Conservation (phyloP, 2,888 invertebrate species). For the Temnothorax unifasciatus region DNA sequence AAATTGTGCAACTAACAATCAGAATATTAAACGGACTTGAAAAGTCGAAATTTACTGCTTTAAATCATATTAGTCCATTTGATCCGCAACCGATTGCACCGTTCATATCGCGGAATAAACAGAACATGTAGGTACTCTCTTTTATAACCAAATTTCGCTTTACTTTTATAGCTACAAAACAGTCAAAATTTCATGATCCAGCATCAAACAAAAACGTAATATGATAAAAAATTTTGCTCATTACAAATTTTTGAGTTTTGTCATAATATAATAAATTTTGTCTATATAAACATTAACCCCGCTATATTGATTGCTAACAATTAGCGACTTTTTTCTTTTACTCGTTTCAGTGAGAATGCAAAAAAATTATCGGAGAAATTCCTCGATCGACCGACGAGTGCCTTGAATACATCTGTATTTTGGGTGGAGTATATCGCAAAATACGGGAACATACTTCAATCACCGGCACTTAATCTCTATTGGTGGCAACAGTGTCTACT, state of each 20-base stretch:
- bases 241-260: neutral
- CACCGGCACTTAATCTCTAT: conserved; percentile 78
- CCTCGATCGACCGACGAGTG: conserved; percentile 73
- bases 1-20: neutral
- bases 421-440: conserved; percentile 77
- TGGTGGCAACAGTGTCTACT: conserved; percentile 86
- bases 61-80: conserved; percentile 25
- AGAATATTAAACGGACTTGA: neutral
- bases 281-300: neutral
- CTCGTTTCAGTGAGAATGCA: conserved; percentile 70
- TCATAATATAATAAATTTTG: neutral
- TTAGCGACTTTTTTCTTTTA: neutral
- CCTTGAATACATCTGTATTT: conserved; percentile 73
- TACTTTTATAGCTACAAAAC: conserved; percentile 3
- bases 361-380: conserved; percentile 68
- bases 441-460: conserved; percentile 74
- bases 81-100: conserved; percentile 12
- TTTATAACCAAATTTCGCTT: conserved; percentile 37
- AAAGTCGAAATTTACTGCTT: neutral
- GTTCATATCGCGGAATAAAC: conserved; percentile 23
- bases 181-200: neutral
- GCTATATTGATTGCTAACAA: neutral
- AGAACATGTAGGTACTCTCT: conserved; percentile 26
- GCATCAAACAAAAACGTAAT: neutral
- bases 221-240: neutral